Conservation (phyloP, 1,140 invertebrate genomes). For the Theocolax elegans region DNA sequence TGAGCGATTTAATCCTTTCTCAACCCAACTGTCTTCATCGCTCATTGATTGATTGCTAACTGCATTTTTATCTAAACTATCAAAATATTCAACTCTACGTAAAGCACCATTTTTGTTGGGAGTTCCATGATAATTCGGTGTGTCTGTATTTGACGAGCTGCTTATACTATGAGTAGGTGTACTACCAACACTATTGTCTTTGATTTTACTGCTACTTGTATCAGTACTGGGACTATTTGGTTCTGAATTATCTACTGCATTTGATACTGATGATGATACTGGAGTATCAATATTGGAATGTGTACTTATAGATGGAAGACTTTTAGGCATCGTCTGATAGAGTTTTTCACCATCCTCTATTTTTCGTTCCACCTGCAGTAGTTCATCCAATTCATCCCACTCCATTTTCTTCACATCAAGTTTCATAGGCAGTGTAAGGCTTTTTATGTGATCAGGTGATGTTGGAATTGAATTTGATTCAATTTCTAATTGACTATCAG, state of each 20-base stretch:
- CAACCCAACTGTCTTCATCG: constrained; percentile 67
- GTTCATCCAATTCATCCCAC: constrained; percentile 79
- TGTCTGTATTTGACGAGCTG: constrained; percentile 63
- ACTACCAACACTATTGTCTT: constrained; percentile 58
- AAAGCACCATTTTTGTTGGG: constrained; percentile 62
- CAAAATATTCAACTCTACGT: constrained; percentile 60
- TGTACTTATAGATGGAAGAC: constrained; percentile 70
- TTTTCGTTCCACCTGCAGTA: constrained; percentile 73
- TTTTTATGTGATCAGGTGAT: constrained; percentile 70
- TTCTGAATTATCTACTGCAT: constrained; percentile 52
- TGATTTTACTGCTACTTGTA: constrained; percentile 52
- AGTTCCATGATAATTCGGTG: constrained; percentile 59
- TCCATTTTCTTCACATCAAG: constrained; percentile 74
- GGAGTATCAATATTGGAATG: constrained; percentile 58
- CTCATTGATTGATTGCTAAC: constrained; percentile 61
- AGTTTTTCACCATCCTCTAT: constrained; percentile 74
- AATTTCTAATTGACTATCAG: constrained; percentile 51
- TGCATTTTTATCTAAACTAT: constrained; percentile 65
- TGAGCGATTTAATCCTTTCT: constrained; percentile 72
- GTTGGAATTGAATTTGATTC: constrained; percentile 58
- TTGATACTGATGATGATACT: constrained; percentile 53
- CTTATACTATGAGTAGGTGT: constrained; percentile 64
- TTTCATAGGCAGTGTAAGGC: constrained; percentile 75
- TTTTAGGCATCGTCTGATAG: constrained; percentile 80
- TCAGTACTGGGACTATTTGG: constrained; percentile 52